These are phyloP conservation scores for Dryomyza anilis DNA, from an alignment of 2,888 invertebrate species.

Conservation along the genomic window DNA sequence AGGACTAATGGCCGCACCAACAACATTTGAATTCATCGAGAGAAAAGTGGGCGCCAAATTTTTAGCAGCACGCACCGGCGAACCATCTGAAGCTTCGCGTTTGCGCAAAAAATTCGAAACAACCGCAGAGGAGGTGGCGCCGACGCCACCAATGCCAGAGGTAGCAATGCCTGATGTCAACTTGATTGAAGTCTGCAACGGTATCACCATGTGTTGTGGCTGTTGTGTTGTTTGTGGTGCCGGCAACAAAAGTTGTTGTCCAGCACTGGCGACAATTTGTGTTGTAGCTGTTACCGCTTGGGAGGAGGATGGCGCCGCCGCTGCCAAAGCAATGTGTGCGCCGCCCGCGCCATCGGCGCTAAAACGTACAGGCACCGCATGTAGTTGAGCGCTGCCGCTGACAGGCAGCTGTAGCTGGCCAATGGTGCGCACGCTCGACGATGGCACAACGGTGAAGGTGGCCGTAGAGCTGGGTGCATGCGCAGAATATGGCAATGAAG, in stretches of 20 bases:
- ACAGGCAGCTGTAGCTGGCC: slow-evolving; percentile 54
- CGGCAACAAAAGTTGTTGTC: slow-evolving; percentile 36
- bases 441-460: slow-evolving; percentile 59
- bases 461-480: slow-evolving; percentile 50
- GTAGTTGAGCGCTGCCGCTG: slow-evolving; percentile 44
- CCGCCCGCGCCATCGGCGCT: slow-evolving; percentile 43
- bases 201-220: slow-evolving; percentile 55
- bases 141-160: slow-evolving; percentile 28
- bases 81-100: slow-evolving; percentile 77
- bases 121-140: slow-evolving; percentile 34
- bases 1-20: slow-evolving; percentile 29
- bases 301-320: too few species aligned
- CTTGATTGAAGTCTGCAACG: slow-evolving; percentile 55
- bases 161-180: slow-evolving; percentile 53
- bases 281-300: too few species aligned
- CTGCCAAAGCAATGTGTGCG: slow-evolving; percentile 23
- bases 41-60: slow-evolving; percentile 63
- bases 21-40: slow-evolving; percentile 46
- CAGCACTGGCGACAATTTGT: slow-evolving; percentile 7
- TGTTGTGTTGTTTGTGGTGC: slow-evolving; percentile 31
- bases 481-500: slow-evolving; percentile 52
- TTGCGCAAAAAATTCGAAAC: slow-evolving; percentile 77
- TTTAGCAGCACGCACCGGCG: slow-evolving; percentile 70
- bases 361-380: slow-evolving; percentile 51
- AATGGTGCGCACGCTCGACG: slow-evolving; percentile 48